Percentiles rank a stretch among this genome's conserved stretches.
Conservation (phyloP, 2,113 vertebrate genomes). For the Oryzias melastigma region DNA sequence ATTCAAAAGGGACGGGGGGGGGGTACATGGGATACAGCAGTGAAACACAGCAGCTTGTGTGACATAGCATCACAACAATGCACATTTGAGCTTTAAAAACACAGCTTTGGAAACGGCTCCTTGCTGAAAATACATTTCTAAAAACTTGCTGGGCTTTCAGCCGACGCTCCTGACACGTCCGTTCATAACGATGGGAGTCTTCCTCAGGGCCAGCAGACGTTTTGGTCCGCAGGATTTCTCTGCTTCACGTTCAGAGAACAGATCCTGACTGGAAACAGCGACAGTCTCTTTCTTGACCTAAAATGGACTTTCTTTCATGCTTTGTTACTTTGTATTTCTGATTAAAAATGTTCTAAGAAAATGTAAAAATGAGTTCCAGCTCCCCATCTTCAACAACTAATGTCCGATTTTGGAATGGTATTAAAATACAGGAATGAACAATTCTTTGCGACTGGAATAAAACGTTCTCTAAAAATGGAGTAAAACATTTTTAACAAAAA, state of each 20-base stretch:
- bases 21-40: constrained; percentile 54
- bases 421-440: constrained; percentile 16
- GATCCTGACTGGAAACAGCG: background rate
- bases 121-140: background rate
- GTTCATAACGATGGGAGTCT: background rate
- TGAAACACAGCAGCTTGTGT: constrained; percentile 9
- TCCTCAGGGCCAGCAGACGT: background rate
- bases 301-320: background rate
- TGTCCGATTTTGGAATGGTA: constrained; percentile 16
- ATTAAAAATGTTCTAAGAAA: constrained; percentile 7
- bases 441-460: background rate
- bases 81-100: constrained; percentile 8
- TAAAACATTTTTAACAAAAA: background rate
- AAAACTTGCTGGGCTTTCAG: constrained; percentile 4
- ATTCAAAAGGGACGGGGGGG: constrained; percentile 14
- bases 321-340: constrained; percentile 6
- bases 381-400: no score
- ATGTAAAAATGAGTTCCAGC: constrained; percentile 3
- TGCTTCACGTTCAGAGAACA: constrained; percentile 1
- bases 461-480: background rate
- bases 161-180: constrained; percentile 1
- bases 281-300: background rate
- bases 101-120: background rate
- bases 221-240: constrained; percentile 43
- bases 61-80: constrained; percentile 4